Evolutionary conservation across 2,888 invertebrate genomes (phyloP).

Genomic region (Pycnomerus fuliginosus): DNA sequence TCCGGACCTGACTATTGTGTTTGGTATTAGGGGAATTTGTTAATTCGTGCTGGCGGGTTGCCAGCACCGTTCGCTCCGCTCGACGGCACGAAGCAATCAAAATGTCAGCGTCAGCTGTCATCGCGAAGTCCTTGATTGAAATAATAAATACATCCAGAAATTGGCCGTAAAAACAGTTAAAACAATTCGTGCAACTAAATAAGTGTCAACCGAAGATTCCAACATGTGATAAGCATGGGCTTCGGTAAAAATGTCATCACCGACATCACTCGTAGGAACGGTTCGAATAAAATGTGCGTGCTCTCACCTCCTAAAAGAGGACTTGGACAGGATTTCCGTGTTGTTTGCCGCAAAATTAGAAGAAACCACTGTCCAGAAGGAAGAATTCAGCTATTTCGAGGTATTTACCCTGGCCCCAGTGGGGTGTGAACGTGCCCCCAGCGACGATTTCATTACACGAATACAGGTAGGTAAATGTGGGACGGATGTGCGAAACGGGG

Average conservation of each 20-base stretch:
- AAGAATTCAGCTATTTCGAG: constrained; percentile 39
- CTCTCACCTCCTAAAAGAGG: constrained; percentile 45
- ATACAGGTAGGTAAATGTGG: constrained; percentile 47
- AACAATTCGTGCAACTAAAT: too few relatives aligned
- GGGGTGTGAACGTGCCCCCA: constrained; percentile 43
- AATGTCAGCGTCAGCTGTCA: too few relatives aligned
- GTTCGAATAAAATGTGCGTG: constrained; percentile 48
- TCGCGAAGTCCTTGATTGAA: too few relatives aligned
- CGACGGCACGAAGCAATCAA: too few relatives aligned
- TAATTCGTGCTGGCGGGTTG: too few relatives aligned
- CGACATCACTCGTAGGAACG: constrained; percentile 42
- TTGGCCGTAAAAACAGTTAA: too few relatives aligned
- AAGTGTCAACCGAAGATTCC: too few relatives aligned
- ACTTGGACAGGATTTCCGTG: constrained; percentile 48
- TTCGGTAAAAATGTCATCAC: constrained; percentile 38
- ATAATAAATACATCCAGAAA: too few relatives aligned
- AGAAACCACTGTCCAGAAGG: constrained; percentile 37
- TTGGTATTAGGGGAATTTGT: too few relatives aligned
- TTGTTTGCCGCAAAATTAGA: constrained; percentile 48
- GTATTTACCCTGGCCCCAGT: constrained; percentile 43
- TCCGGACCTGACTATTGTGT: too few relatives aligned
- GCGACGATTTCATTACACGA: constrained; percentile 49
- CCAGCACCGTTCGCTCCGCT: too few relatives aligned
- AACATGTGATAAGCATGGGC: constrained; percentile 44
- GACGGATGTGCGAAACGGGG: constrained; percentile 39